A percentile compares a stretch with the other conserved stretches of the same genome.
phyloP scores from a whole-genome alignment of 2,797 vertebrate species.

The Erethizon dorsatum region DNA sequence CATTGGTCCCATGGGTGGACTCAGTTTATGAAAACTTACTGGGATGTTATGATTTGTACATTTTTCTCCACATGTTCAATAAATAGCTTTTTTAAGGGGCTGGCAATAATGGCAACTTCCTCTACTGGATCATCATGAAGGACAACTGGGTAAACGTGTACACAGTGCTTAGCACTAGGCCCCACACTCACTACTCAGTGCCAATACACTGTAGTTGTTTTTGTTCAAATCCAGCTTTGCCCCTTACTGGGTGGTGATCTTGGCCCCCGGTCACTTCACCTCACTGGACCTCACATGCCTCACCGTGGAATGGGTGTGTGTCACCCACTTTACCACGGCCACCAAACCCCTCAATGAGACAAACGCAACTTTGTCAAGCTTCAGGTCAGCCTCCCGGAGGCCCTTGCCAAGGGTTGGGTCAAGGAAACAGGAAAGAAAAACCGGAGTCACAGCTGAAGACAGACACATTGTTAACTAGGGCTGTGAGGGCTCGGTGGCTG shows the following conservation, averaged over 20 bases:
- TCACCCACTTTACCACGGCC: background rate
- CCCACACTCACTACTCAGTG: background rate
- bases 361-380: rapidly evolving
- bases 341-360: background rate
- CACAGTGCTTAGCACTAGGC: no score
- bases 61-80: background rate
- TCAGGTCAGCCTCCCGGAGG: background rate
- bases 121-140: background rate
- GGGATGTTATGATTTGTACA: background rate
- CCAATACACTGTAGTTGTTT: background rate
- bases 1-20: background rate
- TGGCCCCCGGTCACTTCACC: background rate
- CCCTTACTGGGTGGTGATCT: background rate
- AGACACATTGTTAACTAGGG: background rate
- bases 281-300: background rate
- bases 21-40: background rate
- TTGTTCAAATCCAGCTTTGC: background rate
- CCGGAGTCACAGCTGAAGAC: background rate
- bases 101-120: background rate
- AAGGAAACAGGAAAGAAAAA: background rate
- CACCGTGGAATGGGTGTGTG: background rate
- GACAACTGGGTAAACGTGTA: rapidly evolving
- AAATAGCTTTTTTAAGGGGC: background rate
- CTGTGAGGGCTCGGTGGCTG: background rate
- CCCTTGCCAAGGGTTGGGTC: background rate